Conservation (phyloP, 2,797 vertebrate genomes). For the Notolepis coatsorum region DNA sequence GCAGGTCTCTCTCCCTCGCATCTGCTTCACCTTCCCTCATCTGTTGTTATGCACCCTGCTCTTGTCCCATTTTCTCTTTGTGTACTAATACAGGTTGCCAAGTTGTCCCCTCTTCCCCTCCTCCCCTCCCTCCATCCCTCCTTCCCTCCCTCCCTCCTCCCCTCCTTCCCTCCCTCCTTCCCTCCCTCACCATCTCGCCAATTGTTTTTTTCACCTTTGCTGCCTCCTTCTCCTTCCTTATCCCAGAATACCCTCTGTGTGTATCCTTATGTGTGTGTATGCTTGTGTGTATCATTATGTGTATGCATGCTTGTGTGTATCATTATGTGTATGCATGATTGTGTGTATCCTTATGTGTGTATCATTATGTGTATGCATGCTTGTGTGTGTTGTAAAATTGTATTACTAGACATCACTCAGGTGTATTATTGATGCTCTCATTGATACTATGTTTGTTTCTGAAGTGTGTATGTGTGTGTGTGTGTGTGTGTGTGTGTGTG, state of each 20-base stretch:
- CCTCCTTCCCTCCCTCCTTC: neutral
- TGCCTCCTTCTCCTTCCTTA: constrained; percentile 34
- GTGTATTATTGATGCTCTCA: too few relatives aligned
- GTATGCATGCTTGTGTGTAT: neutral
- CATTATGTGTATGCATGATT: neutral
- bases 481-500: neutral
- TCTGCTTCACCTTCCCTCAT: neutral
- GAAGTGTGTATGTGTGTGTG: neutral
- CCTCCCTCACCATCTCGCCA: constrained; percentile 6
- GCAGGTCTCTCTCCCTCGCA: too few relatives aligned
- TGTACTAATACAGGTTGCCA: too few relatives aligned
- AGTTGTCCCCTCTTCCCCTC: neutral
- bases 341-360: constrained; percentile 5
- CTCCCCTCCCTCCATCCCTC: too few relatives aligned
- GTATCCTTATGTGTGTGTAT: neutral
- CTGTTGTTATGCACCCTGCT: neutral
- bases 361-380: too few relatives aligned
- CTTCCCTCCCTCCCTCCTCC: neutral
- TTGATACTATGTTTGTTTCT: too few relatives aligned
- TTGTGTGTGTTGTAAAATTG: too few relatives aligned
- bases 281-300: neutral
- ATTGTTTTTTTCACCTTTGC: constrained; percentile 32
- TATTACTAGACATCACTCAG: too few relatives aligned
- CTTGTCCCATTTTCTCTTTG: neutral
- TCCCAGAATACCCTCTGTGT: constrained; percentile 34